These are phyloP conservation scores for Axea sp. DNA, from an alignment of 2,888 invertebrate species.

Conservation along the genomic window DNA sequence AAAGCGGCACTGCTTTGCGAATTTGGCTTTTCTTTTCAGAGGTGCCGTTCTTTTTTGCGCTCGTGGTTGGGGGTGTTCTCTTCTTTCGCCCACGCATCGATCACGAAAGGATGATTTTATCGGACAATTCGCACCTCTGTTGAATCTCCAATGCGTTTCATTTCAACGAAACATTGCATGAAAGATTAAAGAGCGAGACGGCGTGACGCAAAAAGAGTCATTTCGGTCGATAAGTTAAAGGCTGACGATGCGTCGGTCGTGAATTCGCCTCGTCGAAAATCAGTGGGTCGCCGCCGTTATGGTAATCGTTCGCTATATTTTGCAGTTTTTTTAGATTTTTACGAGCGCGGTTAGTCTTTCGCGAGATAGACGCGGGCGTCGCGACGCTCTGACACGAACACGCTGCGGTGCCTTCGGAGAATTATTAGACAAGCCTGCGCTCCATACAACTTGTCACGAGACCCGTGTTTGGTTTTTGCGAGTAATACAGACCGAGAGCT, in stretches of 20 bases:
- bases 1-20: too few species aligned
- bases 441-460: constrained; percentile 26
- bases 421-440: constrained; percentile 75
- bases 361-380: constrained; percentile 74
- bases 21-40: too few species aligned
- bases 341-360: constrained; percentile 64
- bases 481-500: constrained; percentile 6
- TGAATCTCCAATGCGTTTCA: too few species aligned
- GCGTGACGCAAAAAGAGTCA: constrained; percentile 6
- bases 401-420: constrained; percentile 73
- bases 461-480: constrained; percentile 7
- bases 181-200: constrained; percentile 14
- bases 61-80: too few species aligned
- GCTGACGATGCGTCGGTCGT: constrained; percentile 10
- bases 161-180: constrained; percentile 8
- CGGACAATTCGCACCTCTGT: too few species aligned
- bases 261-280: constrained; percentile 11
- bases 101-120: too few species aligned
- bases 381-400: constrained; percentile 76
- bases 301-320: constrained; percentile 65
- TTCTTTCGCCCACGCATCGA: too few species aligned
- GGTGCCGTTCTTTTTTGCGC: too few species aligned
- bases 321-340: constrained; percentile 68
- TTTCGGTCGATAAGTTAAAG: constrained; percentile 40
- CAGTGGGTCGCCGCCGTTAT: constrained; percentile 27